Evolutionary conservation across 2,888 invertebrate genomes (phyloP).

Genomic region (Vanessa cardui): DNA sequence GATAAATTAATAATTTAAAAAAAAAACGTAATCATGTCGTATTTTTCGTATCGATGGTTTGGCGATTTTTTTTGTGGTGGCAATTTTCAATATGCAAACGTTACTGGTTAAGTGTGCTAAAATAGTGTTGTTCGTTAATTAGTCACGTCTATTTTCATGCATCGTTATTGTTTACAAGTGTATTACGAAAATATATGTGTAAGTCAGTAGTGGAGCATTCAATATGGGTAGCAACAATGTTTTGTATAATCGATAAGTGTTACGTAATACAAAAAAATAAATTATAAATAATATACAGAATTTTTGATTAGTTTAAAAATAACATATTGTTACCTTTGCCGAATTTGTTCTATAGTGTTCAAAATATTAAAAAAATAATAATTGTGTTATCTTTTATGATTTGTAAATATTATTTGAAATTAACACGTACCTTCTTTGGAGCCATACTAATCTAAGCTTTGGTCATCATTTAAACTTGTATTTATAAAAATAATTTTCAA

Average conservation of each 20-base stretch:
- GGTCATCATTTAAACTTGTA: constrained; percentile 14
- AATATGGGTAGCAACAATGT: constrained; percentile 17
- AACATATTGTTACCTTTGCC: background rate
- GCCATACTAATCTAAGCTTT: constrained; percentile 55
- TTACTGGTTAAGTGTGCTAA: background rate
- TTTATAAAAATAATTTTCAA: constrained; percentile 30
- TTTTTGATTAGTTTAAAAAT: constrained; percentile 12
- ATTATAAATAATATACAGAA: constrained; percentile 14
- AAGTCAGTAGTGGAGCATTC: constrained; percentile 19
- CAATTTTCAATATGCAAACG: background rate
- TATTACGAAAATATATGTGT: constrained; percentile 10
- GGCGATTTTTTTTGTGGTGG: background rate
- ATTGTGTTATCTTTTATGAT: constrained; percentile 4
- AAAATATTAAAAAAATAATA: background rate
- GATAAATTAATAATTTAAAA: no score
- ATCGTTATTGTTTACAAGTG: constrained; percentile 6
- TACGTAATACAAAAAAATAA: constrained; percentile 6
- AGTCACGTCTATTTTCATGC: constrained; percentile 8
- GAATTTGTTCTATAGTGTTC: background rate
- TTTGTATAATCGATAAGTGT: constrained; percentile 31
- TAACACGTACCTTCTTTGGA: constrained; percentile 70
- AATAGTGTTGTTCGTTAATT: constrained; percentile 1
- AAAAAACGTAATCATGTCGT: no score
- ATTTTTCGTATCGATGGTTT: no score
- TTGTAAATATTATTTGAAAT: background rate